A percentile compares a stretch with the other conserved stretches of the same genome.
Conservation (phyloP, 2,888 invertebrate species). For the Blastobasis adustella region DNA sequence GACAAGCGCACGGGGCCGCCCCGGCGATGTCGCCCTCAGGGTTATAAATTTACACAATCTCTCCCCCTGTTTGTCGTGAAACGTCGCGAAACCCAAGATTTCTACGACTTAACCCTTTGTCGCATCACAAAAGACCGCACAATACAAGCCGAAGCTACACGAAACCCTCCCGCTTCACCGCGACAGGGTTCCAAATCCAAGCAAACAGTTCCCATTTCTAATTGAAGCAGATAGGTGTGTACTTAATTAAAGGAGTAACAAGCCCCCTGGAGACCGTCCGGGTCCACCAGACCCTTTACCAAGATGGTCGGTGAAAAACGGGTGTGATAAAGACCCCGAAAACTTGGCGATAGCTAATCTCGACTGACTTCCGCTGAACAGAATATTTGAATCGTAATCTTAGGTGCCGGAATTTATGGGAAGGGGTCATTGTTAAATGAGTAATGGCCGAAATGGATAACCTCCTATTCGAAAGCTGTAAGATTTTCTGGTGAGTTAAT, state of each 20-base stretch:
- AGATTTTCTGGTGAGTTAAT: too few relatives aligned
- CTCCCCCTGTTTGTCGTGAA: constrained; percentile 45
- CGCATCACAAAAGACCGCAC: not conserved
- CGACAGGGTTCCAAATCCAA: constrained; percentile 31
- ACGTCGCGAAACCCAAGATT: constrained; percentile 56
- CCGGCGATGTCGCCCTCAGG: constrained; percentile 31
- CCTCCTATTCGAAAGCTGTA: too few relatives aligned
- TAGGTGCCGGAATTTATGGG: too few relatives aligned
- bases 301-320: constrained; percentile 48
- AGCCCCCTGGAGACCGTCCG: constrained; percentile 43
- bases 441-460: too few relatives aligned
- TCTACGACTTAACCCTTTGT: constrained; percentile 15
- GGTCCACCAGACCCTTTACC: constrained; percentile 13
- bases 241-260: constrained; percentile 61
- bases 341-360: too few relatives aligned
- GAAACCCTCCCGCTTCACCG: constrained; percentile 13
- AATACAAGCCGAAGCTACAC: not conserved
- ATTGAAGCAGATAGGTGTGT: constrained; percentile 60
- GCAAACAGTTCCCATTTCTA: constrained; percentile 48
- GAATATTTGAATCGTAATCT: too few relatives aligned
- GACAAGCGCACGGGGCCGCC: constrained; percentile 37
- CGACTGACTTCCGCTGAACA: too few relatives aligned
- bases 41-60: constrained; percentile 58
- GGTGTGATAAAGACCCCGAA: not conserved
- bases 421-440: too few relatives aligned